Base-by-base conservation (phyloP, 2,888 invertebrate genomes). In the Dexiosoma caninum region DNA sequence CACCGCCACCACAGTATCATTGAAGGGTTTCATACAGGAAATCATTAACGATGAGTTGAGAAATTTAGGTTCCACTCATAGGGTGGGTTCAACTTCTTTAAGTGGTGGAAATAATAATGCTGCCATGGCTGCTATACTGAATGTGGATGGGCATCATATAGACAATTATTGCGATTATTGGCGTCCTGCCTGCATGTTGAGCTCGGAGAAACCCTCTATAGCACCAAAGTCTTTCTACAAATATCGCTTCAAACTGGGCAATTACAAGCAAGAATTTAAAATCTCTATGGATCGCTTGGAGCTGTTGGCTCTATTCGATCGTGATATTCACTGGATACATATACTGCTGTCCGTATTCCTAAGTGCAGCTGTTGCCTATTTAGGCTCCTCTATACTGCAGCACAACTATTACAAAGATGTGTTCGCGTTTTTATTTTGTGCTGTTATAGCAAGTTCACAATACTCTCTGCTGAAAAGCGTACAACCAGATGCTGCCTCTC, bases 401-500 rank as follows among this genome's bases (percentile, higher is more conserved):
- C 92, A 94, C 53, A 95, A 95, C 59, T 95, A 97, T 89, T 99
- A 97, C 91, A 94, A 94, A 85, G 99, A 99, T 89, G 93, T 98
- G 67, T 95, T 95, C 86, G 96, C 98, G 14, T 96, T 99, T 89
- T 92, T 98, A 87, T 97, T 99, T 90, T 98, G 98, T 91, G 96
- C 98, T 85, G 96, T 98, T n/a, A 97, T 98, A 85, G 99, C 99
- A 0, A 95, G 98, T 14, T 97, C 98, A 86, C 99, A 99, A 90
- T 99, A 99, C 90, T 98, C 98, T 0, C 91, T 99, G 83, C 91
- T 98, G 83, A 99, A 98, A 91, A 98, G 98, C 84, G 99, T 99
- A 1, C 99, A 99, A 88, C 99, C 99, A 0, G 99, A 99, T 90
- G 98, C 99, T 0, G 96, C 99, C 0, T 99, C 99, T 2, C 99